phyloP scores from a whole-genome alignment of 2,797 vertebrate genomes.

The Notoglanidium macrostoma region DNA sequence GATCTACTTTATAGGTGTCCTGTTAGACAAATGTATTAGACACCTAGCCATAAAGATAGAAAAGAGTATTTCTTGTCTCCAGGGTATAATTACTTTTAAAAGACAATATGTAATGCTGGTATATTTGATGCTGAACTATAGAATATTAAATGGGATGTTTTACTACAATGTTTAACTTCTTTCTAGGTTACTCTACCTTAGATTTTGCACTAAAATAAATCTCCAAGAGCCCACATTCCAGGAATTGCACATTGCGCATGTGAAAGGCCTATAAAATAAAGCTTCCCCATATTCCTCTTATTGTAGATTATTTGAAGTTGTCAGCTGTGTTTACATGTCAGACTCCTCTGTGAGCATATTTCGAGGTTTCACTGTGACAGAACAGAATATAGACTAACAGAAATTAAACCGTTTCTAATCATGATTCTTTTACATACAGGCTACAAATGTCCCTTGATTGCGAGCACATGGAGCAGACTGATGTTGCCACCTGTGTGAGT shows the following conservation, averaged over 20 bases:
- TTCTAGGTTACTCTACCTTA: neutral
- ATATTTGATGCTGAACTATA: neutral
- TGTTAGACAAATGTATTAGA: no score
- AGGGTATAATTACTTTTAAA: neutral
- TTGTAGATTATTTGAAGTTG: neutral
- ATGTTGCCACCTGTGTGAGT: slow-evolving; percentile 72
- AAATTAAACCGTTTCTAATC: neutral
- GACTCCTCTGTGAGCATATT: neutral
- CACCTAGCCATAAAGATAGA: no score
- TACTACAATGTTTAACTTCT: neutral
- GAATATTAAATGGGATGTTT: neutral
- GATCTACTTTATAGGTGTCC: no score
- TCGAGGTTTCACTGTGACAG: neutral
- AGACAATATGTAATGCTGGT: neutral
- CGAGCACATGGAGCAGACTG: slow-evolving; percentile 70
- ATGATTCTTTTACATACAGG: slow-evolving; percentile 61
- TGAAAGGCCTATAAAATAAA: neutral
- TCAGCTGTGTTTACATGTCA: neutral
- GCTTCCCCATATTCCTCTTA: neutral
- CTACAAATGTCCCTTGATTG: slow-evolving; percentile 66
- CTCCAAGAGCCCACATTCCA: neutral
- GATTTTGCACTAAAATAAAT: neutral
- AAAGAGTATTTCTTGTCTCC: no score
- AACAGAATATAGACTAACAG: neutral
- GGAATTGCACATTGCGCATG: neutral